Conservation (phyloP, 1,140 invertebrate genomes). For the Aphis craccivora region DNA sequence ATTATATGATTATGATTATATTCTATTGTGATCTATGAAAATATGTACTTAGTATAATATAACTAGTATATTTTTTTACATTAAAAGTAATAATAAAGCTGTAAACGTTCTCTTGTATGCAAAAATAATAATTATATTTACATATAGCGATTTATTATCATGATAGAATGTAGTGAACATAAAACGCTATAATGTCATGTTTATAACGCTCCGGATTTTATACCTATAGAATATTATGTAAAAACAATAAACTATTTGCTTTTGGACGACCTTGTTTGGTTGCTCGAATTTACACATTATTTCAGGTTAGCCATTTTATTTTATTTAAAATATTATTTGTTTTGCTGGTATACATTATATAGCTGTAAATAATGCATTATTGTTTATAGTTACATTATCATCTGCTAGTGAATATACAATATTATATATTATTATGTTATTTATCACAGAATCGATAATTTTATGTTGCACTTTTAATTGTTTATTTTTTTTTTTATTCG, state of each 20-base stretch:
- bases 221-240: background rate
- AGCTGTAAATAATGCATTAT: background rate
- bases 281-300: background rate
- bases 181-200: background rate
- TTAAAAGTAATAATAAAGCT: background rate
- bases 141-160: background rate
- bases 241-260: constrained; percentile 1
- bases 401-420: background rate
- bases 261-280: background rate
- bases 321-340: background rate
- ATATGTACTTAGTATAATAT: background rate
- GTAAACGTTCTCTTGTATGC: background rate
- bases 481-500: background rate
- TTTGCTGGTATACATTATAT: background rate
- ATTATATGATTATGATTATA: too few relatives aligned
- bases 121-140: background rate
- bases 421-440: background rate
- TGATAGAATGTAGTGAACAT: background rate
- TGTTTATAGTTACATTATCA: background rate
- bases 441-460: background rate
- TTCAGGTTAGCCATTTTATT: background rate
- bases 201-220: background rate
- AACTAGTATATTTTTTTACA: background rate
- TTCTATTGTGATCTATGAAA: background rate
- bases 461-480: background rate